These are phyloP conservation scores for Watsonalla binaria DNA, from an alignment of 2,888 invertebrate genomes.

Conservation along the genomic window DNA sequence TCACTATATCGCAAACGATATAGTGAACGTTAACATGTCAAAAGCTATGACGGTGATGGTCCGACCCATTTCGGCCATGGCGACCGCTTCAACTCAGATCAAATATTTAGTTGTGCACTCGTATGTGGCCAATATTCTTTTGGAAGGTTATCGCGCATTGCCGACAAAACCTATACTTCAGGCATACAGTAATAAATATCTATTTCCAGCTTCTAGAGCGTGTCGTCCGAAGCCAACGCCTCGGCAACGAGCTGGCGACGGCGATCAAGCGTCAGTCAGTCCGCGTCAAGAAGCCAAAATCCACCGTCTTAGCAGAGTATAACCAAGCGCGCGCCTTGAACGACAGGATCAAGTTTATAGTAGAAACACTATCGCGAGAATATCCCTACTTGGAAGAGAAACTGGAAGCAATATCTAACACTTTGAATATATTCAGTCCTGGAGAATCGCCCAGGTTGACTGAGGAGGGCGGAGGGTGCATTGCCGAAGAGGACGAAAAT, in stretches of 20 bases:
- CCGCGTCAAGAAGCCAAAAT: conserved; percentile 59
- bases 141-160: too few relatives aligned
- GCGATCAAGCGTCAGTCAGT: conserved; percentile 65
- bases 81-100: too few relatives aligned
- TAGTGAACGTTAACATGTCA: too few relatives aligned
- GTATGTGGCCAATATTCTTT: too few relatives aligned
- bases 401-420: conserved; percentile 62
- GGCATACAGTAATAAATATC: background rate
- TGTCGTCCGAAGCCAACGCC: conserved; percentile 84
- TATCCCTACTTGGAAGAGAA: conserved; percentile 78
- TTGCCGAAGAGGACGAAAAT: conserved; percentile 25
- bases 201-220: conserved; percentile 67
- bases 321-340: conserved; percentile 79
- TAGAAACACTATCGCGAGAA: conserved; percentile 78
- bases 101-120: too few relatives aligned
- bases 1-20: too few relatives aligned
- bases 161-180: too few relatives aligned
- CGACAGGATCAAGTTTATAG: conserved; percentile 75
- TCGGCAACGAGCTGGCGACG: conserved; percentile 79
- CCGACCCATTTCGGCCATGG: too few relatives aligned
- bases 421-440: conserved; percentile 63
- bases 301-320: conserved; percentile 74
- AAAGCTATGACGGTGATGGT: too few relatives aligned
- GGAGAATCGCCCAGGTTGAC: conserved; percentile 42
- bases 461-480: conserved; percentile 21